phyloP scores from a whole-genome alignment of 2,888 invertebrate species.

The Orchestes rusci region DNA sequence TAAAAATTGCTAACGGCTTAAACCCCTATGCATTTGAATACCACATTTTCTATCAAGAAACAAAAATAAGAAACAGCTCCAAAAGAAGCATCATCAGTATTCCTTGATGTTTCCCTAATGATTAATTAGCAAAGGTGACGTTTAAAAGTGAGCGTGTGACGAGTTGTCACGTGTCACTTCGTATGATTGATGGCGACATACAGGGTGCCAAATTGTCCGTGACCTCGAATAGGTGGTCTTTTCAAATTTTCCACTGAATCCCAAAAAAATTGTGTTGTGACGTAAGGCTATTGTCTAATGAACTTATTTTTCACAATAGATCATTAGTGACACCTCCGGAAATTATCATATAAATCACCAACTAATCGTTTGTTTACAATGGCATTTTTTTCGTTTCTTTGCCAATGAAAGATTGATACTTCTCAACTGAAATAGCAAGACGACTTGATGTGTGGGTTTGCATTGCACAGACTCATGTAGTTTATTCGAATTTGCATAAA shows the following conservation, averaged over 20 bases:
- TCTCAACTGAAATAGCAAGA: constrained; percentile 7
- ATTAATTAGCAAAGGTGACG: constrained; percentile 40
- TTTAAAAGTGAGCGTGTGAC: constrained; percentile 41
- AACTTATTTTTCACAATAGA: too few species aligned
- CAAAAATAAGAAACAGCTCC: too few species aligned
- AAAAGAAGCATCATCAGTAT: too few species aligned
- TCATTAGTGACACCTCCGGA: constrained; percentile 8
- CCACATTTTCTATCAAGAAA: too few species aligned
- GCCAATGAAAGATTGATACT: too few species aligned
- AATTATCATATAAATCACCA: constrained; percentile 23
- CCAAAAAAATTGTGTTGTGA: too few species aligned
- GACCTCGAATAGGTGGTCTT: constrained; percentile 2
- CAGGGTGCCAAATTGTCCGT: constrained; percentile 27
- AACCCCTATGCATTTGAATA: too few species aligned
- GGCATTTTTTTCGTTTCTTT: constrained; percentile 10
- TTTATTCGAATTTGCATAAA: too few species aligned
- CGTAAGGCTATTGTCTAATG: too few species aligned
- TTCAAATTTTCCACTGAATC: background rate
- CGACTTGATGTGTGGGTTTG: too few species aligned
- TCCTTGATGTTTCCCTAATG: constrained; percentile 39
- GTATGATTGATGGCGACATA: constrained; percentile 33
- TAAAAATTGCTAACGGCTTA: too few species aligned
- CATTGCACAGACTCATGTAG: too few species aligned
- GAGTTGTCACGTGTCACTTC: constrained; percentile 36
- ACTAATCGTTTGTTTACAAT: constrained; percentile 18